Percentiles rank a stretch among this genome's conserved stretches.
These are phyloP conservation scores for Folsomia candida DNA, from an alignment of 2,888 invertebrate species.

Conservation along the genomic window DNA sequence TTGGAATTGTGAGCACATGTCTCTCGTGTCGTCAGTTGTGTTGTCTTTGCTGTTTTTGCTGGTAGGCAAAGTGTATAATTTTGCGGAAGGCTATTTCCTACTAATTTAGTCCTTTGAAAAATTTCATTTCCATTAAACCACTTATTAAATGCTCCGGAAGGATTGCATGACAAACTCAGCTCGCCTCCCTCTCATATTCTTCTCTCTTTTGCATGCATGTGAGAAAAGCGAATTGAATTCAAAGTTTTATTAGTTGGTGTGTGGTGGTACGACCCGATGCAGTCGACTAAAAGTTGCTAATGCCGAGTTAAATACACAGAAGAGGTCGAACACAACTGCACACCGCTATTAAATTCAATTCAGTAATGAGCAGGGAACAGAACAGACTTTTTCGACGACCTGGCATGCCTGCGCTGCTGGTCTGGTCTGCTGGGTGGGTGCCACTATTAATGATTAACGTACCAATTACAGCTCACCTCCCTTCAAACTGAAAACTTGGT, in stretches of 20 bases:
- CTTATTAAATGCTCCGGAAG: conserved; percentile 22
- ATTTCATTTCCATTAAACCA: conserved; percentile 12
- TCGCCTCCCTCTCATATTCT: neutral
- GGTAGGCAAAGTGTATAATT: conserved; percentile 18
- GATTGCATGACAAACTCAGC: conserved; percentile 19
- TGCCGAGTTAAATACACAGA: conserved; percentile 13
- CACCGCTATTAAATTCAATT: conserved; percentile 11
- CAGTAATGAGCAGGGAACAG: neutral
- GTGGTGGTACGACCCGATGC: neutral
- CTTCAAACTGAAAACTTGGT: neutral
- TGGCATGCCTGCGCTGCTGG: neutral
- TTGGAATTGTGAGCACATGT: neutral
- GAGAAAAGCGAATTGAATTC: neutral
- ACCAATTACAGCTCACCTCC: conserved; percentile 8
- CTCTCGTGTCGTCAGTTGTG: neutral
- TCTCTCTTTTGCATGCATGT: neutral
- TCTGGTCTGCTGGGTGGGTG: conserved; percentile 12
- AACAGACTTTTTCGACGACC: neutral
- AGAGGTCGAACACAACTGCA: conserved; percentile 10
- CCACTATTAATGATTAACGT: conserved; percentile 15
- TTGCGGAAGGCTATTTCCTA: conserved; percentile 22
- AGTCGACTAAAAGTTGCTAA: conserved; percentile 17
- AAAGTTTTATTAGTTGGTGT: neutral
- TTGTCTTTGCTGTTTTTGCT: neutral
- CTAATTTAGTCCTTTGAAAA: conserved; percentile 21